These are phyloP conservation scores for Rhodeus uyekii DNA, from an alignment of 2,797 vertebrate genomes.

Conservation along the genomic window DNA sequence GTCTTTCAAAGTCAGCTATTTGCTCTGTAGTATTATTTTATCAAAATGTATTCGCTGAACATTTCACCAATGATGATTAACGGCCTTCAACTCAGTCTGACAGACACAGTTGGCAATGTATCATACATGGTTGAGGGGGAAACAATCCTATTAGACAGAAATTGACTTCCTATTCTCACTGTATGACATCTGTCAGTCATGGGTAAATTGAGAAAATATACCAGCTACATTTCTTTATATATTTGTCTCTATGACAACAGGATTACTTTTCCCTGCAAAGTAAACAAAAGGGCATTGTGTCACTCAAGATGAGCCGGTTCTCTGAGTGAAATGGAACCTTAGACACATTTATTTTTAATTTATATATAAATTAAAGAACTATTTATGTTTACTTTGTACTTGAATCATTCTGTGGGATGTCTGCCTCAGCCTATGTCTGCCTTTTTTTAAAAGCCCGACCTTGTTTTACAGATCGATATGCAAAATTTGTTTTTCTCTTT, in stretches of 20 bases:
- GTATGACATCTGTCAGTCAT: neutral
- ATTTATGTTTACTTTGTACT: neutral
- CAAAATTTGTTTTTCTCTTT: too few relatives aligned
- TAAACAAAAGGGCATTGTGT: neutral
- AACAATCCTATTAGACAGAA: neutral
- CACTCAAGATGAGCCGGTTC: neutral
- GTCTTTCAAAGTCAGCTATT: neutral
- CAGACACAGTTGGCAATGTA: neutral
- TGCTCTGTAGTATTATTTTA: neutral
- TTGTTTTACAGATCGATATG: too few relatives aligned
- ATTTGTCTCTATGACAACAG: conserved; percentile 5
- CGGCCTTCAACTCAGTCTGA: neutral
- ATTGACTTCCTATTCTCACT: neutral
- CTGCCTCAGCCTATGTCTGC: neutral
- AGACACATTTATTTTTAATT: neutral
- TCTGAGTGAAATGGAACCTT: neutral
- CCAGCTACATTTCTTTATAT: neutral
- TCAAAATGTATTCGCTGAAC: neutral
- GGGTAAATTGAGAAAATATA: neutral
- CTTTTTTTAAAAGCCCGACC: too few relatives aligned
- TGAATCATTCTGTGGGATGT: neutral
- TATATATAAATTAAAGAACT: neutral
- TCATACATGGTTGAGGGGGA: neutral
- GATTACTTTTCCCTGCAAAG: neutral
- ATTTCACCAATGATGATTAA: neutral